Conservation (phyloP, 2,888 invertebrate genomes). For the Clostera curtula region DNA sequence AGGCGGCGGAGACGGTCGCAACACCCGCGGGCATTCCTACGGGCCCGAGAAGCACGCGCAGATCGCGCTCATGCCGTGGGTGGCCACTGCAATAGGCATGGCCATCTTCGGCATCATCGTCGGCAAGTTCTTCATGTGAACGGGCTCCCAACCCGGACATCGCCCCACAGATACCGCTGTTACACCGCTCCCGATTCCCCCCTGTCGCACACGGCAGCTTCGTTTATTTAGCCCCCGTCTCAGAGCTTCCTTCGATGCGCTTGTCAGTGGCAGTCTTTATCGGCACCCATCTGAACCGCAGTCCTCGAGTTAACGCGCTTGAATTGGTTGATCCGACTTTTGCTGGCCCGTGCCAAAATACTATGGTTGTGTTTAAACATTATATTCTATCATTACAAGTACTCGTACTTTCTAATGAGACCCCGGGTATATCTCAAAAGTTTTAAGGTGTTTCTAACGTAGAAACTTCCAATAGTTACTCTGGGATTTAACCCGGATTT, state of each 20-base stretch:
- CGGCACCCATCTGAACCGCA: too few species aligned
- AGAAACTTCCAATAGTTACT: too few species aligned
- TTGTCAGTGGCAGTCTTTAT: too few species aligned
- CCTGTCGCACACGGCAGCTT: conserved; percentile 44
- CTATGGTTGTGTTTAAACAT: too few species aligned
- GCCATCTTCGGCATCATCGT: conserved; percentile 83
- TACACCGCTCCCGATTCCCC: conserved; percentile 48
- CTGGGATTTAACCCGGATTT: too few species aligned
- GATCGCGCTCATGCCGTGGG: conserved; percentile 75
- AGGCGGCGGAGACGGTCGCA: conserved; percentile 47
- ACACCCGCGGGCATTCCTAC: conserved; percentile 54
- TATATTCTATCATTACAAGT: too few species aligned
- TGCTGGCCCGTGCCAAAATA: too few species aligned
- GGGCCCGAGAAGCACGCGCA: conserved; percentile 76
- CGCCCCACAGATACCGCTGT: conserved; percentile 47
- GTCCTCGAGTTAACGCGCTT: too few species aligned
- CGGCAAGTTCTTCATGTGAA: conserved; percentile 89
- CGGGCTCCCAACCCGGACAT: conserved; percentile 36
- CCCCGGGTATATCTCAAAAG: too few species aligned
- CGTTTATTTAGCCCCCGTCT: conserved; percentile 27
- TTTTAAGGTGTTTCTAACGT: too few species aligned
- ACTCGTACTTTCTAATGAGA: too few species aligned
- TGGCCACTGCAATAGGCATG: conserved; percentile 79
- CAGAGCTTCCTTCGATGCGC: conserved; percentile 16
- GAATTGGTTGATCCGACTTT: too few species aligned